Evolutionary conservation across 2,888 invertebrate species (phyloP).

Genomic region (Agapostemon virescens): DNA sequence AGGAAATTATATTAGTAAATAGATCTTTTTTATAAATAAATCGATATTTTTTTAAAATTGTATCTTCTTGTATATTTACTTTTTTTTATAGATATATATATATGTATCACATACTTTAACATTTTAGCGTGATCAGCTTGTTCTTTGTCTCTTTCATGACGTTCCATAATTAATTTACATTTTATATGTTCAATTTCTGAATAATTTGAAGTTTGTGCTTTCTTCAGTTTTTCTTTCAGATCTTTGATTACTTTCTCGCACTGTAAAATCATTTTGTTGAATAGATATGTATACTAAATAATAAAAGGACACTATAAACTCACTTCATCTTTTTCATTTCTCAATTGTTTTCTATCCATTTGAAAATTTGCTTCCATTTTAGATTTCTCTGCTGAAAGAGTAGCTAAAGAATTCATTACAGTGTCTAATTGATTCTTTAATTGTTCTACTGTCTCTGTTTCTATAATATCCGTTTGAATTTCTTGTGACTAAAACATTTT

Average conservation of each 20-base stretch:
- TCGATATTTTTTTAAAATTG: neutral
- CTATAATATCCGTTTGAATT: slow-evolving; percentile 59
- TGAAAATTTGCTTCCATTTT: slow-evolving; percentile 92
- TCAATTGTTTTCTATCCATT: slow-evolving; percentile 85
- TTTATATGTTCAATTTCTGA: slow-evolving; percentile 86
- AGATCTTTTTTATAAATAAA: neutral
- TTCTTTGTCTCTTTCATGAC: slow-evolving; percentile 91
- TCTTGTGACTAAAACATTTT: slow-evolving; percentile 52
- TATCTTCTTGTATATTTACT: slow-evolving; percentile 2
- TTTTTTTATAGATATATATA: slow-evolving; percentile 11
- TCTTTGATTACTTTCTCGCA: slow-evolving; percentile 83
- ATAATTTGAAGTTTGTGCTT: slow-evolving; percentile 82
- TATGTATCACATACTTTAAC: slow-evolving; percentile 83
- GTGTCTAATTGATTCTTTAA: slow-evolving; percentile 82
- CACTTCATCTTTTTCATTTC: slow-evolving; percentile 82
- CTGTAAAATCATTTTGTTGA: slow-evolving; percentile 78
- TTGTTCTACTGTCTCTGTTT: slow-evolving; percentile 74
- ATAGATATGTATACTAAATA: neutral
- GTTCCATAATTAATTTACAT: slow-evolving; percentile 88
- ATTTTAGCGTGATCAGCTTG: slow-evolving; percentile 88
- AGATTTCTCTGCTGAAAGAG: slow-evolving; percentile 90
- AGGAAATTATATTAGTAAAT: neutral
- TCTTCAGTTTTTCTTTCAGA: slow-evolving; percentile 84
- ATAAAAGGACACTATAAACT: slow-evolving; percentile 32
- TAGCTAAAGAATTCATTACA: slow-evolving; percentile 87